phyloP scores from a whole-genome alignment of 2,797 vertebrate species.

The Momotus momota region DNA sequence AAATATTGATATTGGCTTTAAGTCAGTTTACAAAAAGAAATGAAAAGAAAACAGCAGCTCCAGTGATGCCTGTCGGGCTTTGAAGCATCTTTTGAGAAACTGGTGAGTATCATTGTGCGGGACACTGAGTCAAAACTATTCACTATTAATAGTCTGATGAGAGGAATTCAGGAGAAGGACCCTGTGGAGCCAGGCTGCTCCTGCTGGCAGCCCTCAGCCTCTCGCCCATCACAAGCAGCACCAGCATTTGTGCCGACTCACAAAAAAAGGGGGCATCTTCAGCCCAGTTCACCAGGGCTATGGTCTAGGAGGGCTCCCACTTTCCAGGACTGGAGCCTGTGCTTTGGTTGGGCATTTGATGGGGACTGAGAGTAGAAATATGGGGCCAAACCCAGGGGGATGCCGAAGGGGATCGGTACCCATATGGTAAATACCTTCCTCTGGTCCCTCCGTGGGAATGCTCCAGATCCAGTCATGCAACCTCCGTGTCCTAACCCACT shows the following conservation, averaged over 20 bases:
- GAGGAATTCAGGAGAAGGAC: background rate
- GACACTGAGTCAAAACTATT: background rate
- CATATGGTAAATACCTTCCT: background rate
- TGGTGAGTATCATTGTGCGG: background rate
- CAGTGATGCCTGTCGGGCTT: conserved; percentile 31
- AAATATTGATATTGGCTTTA: conserved; percentile 76
- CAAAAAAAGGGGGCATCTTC: background rate
- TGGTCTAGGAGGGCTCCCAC: fast-evolving
- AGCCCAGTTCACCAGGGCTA: background rate
- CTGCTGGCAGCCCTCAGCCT: background rate
- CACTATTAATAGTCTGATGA: background rate
- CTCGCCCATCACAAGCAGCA: background rate
- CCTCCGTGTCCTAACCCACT: background rate
- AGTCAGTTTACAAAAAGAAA: conserved; percentile 63
- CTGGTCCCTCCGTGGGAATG: fast-evolving
- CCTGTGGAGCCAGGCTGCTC: background rate
- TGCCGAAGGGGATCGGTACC: background rate
- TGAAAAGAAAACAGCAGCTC: conserved; percentile 51
- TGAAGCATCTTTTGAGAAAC: conserved; percentile 31
- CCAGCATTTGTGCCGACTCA: background rate
- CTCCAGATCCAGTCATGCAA: background rate
- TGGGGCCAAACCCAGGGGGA: background rate
- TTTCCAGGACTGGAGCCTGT: background rate
- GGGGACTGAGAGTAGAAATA: background rate
- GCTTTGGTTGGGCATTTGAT: background rate